These are phyloP conservation scores for Manduca sexta DNA, from an alignment of 1,140 invertebrate species.

Conservation along the genomic window DNA sequence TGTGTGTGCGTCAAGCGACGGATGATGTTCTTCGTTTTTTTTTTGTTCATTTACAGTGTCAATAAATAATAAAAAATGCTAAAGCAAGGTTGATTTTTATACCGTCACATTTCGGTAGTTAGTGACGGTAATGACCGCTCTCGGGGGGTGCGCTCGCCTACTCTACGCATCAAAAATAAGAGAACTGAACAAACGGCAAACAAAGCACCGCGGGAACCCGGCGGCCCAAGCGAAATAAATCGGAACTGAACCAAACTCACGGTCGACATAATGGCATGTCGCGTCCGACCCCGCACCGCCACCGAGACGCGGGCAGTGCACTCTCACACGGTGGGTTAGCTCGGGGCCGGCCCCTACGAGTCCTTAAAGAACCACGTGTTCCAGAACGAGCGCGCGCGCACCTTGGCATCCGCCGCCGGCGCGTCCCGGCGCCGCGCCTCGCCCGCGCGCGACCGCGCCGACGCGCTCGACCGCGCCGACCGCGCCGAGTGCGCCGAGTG, in stretches of 20 bases:
- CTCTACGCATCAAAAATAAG: too few species aligned
- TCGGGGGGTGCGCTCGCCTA: neutral
- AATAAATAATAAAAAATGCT: too few species aligned
- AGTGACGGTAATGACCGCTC: neutral
- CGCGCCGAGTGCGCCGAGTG: slow-evolving; percentile 47
- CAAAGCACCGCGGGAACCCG: slow-evolving; percentile 19
- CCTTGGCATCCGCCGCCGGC: slow-evolving; percentile 41
- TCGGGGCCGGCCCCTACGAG: slow-evolving; percentile 26
- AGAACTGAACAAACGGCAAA: slow-evolving; percentile 4
- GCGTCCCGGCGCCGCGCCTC: slow-evolving; percentile 19
- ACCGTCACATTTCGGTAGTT: neutral
- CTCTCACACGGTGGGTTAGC: slow-evolving; percentile 46
- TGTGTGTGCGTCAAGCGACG: too few species aligned
- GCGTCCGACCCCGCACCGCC: neutral
- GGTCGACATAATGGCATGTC: slow-evolving; percentile 70
- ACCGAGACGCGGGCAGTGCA: slow-evolving; percentile 22
- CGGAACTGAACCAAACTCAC: slow-evolving; percentile 63
- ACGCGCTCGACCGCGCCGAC: slow-evolving; percentile 38
- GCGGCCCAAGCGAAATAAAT: slow-evolving; percentile 36
- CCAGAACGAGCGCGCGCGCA: slow-evolving; percentile 55
- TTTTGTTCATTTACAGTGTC: too few species aligned
- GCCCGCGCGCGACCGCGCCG: slow-evolving; percentile 8
- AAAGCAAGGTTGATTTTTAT: neutral
- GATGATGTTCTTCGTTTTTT: too few species aligned
- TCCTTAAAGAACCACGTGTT: slow-evolving; percentile 54